phyloP scores from a whole-genome alignment of 2,113 vertebrate genomes.

The Pelecanoides urinatrix region DNA sequence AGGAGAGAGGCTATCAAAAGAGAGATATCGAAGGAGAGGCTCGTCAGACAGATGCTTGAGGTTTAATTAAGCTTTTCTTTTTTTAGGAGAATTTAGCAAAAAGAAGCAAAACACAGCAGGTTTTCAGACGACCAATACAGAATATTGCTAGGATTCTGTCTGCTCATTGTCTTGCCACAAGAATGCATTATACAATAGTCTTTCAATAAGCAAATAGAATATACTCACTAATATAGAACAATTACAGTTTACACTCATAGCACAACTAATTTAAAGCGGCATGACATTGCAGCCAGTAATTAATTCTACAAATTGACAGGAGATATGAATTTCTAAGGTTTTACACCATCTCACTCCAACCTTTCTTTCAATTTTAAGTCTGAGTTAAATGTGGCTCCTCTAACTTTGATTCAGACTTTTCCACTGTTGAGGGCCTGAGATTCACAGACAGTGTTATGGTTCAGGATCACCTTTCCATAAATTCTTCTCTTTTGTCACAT shows the following conservation, averaged over 20 bases:
- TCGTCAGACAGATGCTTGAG: background rate
- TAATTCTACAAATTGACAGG: background rate
- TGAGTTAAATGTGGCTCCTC: background rate
- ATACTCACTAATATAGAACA: background rate
- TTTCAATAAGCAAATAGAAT: background rate
- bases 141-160: background rate
- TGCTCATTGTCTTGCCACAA: background rate
- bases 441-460: background rate
- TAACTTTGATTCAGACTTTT: background rate
- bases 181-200: background rate
- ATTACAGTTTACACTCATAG: background rate
- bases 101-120: background rate
- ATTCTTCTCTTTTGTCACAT: background rate
- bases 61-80: background rate
- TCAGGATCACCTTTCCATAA: background rate
- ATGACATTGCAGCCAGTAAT: background rate
- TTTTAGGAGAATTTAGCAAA: background rate
- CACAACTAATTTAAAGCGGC: background rate
- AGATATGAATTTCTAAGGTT: background rate
- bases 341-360: background rate
- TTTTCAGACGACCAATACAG: background rate
- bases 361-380: background rate
- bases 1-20: background rate
- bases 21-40: background rate
- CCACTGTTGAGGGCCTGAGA: background rate